phyloP scores from a whole-genome alignment of 2,797 vertebrate genomes.

The Myotis daubentonii region DNA sequence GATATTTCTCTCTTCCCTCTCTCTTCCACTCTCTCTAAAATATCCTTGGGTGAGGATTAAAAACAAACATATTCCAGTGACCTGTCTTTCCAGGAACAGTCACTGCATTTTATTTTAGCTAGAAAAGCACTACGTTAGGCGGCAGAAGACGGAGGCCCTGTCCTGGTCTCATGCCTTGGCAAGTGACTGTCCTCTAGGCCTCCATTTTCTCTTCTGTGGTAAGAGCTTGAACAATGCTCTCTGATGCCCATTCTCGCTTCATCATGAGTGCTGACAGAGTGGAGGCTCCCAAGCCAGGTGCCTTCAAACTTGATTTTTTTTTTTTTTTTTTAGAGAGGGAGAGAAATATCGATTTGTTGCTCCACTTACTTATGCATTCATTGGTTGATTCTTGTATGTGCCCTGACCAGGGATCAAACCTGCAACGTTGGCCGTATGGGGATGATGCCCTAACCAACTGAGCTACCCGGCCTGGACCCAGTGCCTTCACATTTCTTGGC shows the following conservation, averaged over 20 bases:
- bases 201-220: not conserved
- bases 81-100: not conserved
- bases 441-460: not conserved
- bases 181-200: not conserved
- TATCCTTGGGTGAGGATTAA: too few species aligned
- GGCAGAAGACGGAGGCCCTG: not conserved
- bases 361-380: not conserved
- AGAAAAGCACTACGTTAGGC: not conserved
- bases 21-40: too few species aligned
- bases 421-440: not conserved
- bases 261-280: not conserved
- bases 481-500: not conserved
- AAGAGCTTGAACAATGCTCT: not conserved
- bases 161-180: not conserved
- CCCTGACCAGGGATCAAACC: not conserved
- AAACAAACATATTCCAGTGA: not conserved
- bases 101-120: not conserved
- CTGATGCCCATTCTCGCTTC: fast-evolving
- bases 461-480: not conserved
- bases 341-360: not conserved
- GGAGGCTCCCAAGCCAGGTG: not conserved
- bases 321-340: not conserved
- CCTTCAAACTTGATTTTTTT: not conserved
- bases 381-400: not conserved
- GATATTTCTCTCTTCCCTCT: too few species aligned